phyloP scores from a whole-genome alignment of 2,113 vertebrate genomes.

The Bagarius yarrelli region DNA sequence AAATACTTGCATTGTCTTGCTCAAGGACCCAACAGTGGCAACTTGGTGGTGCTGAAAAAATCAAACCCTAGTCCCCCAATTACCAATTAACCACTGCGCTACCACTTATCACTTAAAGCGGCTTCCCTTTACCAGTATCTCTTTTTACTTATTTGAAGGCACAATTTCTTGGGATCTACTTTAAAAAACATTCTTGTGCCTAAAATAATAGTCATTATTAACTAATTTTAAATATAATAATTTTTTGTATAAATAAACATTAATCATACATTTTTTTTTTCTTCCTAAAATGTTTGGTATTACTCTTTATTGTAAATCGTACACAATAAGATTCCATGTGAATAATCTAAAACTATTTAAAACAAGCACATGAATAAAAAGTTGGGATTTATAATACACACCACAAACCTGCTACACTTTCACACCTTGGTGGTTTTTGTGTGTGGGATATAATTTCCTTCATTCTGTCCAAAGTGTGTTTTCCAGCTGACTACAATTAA shows the following conservation, averaged over 20 bases:
- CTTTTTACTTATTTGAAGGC: no score
- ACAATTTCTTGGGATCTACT: no score
- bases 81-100: no score
- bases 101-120: no score
- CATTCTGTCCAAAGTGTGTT: constrained; percentile 63
- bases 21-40: no score
- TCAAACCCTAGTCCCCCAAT: no score
- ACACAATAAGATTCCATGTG: background rate
- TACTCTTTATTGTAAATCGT: background rate
- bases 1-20: background rate
- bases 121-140: no score
- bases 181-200: no score
- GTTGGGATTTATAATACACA: background rate
- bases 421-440: constrained; percentile 10
- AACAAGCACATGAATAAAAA: constrained; percentile 1
- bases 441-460: constrained; percentile 29
- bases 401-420: constrained; percentile 69
- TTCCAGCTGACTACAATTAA: constrained; percentile 73
- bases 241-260: background rate
- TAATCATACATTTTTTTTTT: background rate
- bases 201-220: no score
- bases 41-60: no score
- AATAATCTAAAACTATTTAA: background rate
- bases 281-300: background rate
- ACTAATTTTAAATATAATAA: no score